Percentiles rank a stretch among this genome's conserved stretches.
Evolutionary conservation across 1,140 invertebrate species (phyloP).

Genomic region (Diorhabda carinulata): DNA sequence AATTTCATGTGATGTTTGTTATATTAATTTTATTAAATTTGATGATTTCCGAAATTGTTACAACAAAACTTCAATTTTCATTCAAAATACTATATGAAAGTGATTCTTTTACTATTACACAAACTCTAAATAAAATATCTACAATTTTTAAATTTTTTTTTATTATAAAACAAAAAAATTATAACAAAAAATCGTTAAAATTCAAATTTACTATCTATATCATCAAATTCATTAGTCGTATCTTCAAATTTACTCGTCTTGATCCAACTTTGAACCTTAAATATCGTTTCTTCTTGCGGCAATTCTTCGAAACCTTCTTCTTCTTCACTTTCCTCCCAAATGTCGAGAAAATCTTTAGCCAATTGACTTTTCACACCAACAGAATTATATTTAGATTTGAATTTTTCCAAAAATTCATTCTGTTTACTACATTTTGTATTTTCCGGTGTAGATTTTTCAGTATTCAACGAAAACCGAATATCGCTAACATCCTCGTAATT

Average conservation of each 20-base stretch:
- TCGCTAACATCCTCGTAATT: slow-evolving; percentile 4
- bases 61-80: too few species aligned
- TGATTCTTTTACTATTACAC: too few species aligned
- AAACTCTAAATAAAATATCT: too few species aligned
- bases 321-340: slow-evolving; percentile 16
- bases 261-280: slow-evolving; percentile 15
- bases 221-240: neutral
- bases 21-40: too few species aligned
- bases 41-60: too few species aligned
- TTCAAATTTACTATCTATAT: too few species aligned
- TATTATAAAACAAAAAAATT: too few species aligned
- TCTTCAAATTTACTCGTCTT: slow-evolving; percentile 7
- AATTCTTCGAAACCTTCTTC: neutral
- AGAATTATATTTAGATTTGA: neutral
- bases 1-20: too few species aligned
- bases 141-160: too few species aligned
- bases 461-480: slow-evolving; percentile 9
- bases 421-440: slow-evolving; percentile 1
- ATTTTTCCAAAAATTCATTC: slow-evolving; percentile 6
- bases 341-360: slow-evolving; percentile 13
- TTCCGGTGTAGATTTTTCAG: neutral
- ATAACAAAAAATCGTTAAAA: too few species aligned
- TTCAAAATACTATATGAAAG: too few species aligned
- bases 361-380: slow-evolving; percentile 2
- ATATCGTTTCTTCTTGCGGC: slow-evolving; percentile 2